Conservation (phyloP, 2,888 invertebrate genomes). For the Chydorus sphaericus region DNA sequence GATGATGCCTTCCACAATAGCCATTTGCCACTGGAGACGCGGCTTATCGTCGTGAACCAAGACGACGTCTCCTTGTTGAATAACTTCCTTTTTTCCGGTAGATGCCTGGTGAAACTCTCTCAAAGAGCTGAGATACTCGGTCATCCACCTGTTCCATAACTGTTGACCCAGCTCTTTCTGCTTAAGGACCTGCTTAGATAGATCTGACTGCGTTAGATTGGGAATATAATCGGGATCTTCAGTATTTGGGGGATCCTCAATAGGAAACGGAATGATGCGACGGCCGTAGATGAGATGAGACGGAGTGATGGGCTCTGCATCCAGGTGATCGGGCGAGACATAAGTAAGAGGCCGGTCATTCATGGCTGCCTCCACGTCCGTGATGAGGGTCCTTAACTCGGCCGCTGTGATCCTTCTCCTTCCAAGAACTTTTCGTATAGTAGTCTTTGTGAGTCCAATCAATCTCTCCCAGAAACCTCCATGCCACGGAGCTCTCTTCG, state of each 20-base stretch:
- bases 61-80: not conserved
- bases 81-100: not conserved
- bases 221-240: too few relatives aligned
- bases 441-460: not conserved
- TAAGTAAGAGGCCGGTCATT: conserved; percentile 10
- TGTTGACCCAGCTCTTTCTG: too few relatives aligned
- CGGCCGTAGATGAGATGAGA: conserved; percentile 1
- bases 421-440: conserved; percentile 3
- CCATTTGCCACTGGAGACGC: not conserved
- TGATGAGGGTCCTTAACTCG: not conserved
- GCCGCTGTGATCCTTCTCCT: not conserved
- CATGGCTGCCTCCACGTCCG: not conserved
- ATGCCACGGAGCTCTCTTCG: conserved; percentile 7
- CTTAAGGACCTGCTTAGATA: too few relatives aligned
- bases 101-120: not conserved
- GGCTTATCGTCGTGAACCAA: not conserved
- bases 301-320: conserved; percentile 1
- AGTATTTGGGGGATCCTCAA: too few relatives aligned
- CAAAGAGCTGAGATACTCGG: not conserved
- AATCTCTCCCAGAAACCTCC: conserved; percentile 10
- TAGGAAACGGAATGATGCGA: not conserved
- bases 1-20: not conserved
- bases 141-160: too few relatives aligned
- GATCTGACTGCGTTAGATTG: too few relatives aligned
- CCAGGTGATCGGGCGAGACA: not conserved